Evolutionary conservation across 2,888 invertebrate genomes (phyloP), one percentile per base, ranked within the genome.

Genomic region (Lucinisca nassula): DNA sequence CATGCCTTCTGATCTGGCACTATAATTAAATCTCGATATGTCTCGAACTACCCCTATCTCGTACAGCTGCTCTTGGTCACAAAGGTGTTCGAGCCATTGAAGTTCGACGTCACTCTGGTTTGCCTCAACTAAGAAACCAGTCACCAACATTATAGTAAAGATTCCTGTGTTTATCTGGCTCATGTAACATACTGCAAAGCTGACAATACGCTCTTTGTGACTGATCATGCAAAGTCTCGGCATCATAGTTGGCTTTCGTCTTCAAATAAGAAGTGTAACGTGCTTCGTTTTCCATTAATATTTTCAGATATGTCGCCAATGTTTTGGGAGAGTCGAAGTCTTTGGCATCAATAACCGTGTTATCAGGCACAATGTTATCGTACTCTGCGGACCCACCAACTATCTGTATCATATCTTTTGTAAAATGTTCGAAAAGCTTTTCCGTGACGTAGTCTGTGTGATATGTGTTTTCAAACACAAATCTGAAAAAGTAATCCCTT

Each of bases 391-490:
- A 32, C 1, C 67, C 67, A 14, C 30, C 32, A 35, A 67, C 67
- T 35, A 67, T 67, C 17, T 67, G 67, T 3, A 67, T 21, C 35
- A 67, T 67, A 35, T 12, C 24, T 10, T 17, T 32, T 2, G 32
- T 12, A 21, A 35, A 67, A 21, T 32, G 12, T 21, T 67, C 67
- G 30, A 17, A 67, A 35, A 67, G 67, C 35, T 67, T 67, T 21
- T 67, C 67, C 21, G 67, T 67, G 17, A 67, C 67, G 78, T 93
- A 93, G 40, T 92, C 92, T 32, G 75, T 73, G 85, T 92, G 92
- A 1, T 92, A 70, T 0, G 89, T 81, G 80, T 91, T 93, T 77
- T 93, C 93, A 84, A 93, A 93, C 0, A 91, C 76, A 67, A 93
- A 74, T 84, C 92, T 92, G 76, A 92, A 93, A 24, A 90, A 89